These are phyloP conservation scores for Eospalax fontanierii DNA, from an alignment of 2,797 vertebrate species.

Conservation along the genomic window DNA sequence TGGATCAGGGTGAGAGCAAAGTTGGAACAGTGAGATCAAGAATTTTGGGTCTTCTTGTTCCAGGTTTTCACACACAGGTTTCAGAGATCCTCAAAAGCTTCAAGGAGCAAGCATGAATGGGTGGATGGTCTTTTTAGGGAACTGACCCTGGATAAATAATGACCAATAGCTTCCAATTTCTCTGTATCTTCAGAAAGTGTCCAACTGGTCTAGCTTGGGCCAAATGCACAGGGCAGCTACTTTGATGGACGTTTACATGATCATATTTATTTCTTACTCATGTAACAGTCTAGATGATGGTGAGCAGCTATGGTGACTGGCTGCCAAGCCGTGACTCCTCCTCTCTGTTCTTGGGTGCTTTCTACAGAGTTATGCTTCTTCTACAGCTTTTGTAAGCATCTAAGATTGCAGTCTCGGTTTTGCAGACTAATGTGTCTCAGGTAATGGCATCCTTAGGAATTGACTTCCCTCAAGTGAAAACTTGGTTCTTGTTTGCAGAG, in stretches of 20 bases:
- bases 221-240: neutral
- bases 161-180: neutral
- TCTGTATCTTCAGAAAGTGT: neutral
- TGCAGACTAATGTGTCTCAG: conserved; percentile 46
- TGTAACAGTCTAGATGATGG: neutral
- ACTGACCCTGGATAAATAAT: neutral
- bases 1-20: neutral
- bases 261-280: conserved; percentile 3
- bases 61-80: neutral
- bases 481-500: conserved; percentile 55
- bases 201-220: neutral
- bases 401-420: neutral
- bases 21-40: neutral
- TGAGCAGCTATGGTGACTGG: neutral
- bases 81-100: neutral
- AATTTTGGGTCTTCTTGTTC: neutral
- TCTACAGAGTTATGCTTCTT: neutral
- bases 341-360: neutral
- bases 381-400: neutral
- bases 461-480: conserved; percentile 51
- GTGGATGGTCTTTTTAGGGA: neutral
- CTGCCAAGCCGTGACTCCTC: neutral
- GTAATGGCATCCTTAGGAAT: conserved; percentile 52
- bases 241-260: neutral
- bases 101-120: neutral